Evolutionary conservation across 2,888 invertebrate species (phyloP), one percentile per base, ranked within the genome.

Genomic region (Metalampra italica): DNA sequence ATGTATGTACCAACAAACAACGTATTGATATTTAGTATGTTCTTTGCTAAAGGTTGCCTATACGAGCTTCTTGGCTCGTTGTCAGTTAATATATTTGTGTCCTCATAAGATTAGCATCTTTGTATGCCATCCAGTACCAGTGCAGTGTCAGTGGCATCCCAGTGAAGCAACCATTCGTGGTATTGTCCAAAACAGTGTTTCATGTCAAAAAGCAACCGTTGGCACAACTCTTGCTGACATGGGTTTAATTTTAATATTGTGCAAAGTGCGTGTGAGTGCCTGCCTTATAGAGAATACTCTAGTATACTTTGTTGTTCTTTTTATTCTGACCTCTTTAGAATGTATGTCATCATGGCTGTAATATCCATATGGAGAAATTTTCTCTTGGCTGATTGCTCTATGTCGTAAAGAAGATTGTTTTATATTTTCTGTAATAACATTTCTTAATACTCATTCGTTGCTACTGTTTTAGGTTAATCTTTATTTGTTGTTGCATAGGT

Each of bases 391-490:
- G 32, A 32, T 32, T 32, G 32, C 32, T 32, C 32, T 32, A 32
- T 43, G 37, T 47, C 30, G 47, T 29, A 43, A 47, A 42, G 47
- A 38, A 36, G 29, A 34, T 42, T 9, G 13, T 22, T 22, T 22
- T 5, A 22, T 37, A 46, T 47, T 51, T 55, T 52, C 50, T 51
- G 40, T 55, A 49, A 55, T 45, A 49, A 43, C 43, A 52, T 42
- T 53, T 54, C 51, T 49, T 45, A 49, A 50, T 41, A 12, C 32
- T 38, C 47, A 50, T 49, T 43, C 45, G 47, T 43, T 39, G 47
- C 53, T 46, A 47, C 43, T 36, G 37, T 44, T 47, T 50, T 43
- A 50, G 50, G 39, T 47, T 47, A 46, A 49, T 51, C 48, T 52
- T 50, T 29, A 37, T 36, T 22, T 22, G 8, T 32, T 14, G 38